Evolutionary conservation across 2,888 invertebrate species (phyloP).

Genomic region (Charanyca ferruginea): DNA sequence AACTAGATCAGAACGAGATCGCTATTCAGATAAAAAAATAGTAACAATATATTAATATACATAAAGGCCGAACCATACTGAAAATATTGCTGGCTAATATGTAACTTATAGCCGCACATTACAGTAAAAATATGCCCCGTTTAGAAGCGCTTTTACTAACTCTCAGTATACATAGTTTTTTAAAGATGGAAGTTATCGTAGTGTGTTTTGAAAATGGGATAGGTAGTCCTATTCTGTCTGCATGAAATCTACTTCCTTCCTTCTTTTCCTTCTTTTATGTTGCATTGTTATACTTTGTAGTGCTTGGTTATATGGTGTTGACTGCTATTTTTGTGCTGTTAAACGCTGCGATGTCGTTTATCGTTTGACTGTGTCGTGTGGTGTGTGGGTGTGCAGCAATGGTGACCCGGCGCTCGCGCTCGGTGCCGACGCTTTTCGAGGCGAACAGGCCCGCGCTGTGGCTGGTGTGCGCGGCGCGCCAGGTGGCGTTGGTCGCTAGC

Average conservation of each 20-base stretch:
- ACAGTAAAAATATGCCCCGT: neutral
- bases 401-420: constrained; percentile 74
- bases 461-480: constrained; percentile 70
- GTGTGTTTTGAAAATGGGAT: neutral
- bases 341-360: constrained; percentile 33
- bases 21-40: too few species aligned
- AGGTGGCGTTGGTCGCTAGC: constrained; percentile 67
- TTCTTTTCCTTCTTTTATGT: neutral
- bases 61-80: neutral
- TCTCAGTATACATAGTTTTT: neutral
- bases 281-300: neutral
- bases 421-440: constrained; percentile 70
- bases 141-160: neutral
- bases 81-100: neutral
- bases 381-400: constrained; percentile 71
- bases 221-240: neutral
- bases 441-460: constrained; percentile 82
- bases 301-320: constrained; percentile 17
- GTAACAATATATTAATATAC: too few species aligned
- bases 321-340: constrained; percentile 36
- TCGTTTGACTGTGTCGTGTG: constrained; percentile 66
- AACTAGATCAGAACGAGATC: too few species aligned
- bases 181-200: neutral
- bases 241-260: constrained; percentile 1
- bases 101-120: neutral